These are phyloP conservation scores for Malthinus seriepunctatus DNA, from an alignment of 2,888 invertebrate genomes.

Conservation along the genomic window DNA sequence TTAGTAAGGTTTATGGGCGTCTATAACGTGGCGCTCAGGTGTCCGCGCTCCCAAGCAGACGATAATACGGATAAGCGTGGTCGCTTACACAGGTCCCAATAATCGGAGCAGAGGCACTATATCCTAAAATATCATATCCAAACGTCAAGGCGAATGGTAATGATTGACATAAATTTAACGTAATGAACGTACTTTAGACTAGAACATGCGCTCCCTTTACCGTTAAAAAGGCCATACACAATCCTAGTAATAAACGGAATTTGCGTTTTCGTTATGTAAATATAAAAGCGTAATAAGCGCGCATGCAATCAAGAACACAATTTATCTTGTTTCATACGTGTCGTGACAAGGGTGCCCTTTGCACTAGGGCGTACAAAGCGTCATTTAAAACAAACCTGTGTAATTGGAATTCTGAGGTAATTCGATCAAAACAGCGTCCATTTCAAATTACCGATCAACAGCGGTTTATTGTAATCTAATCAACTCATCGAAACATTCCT, in stretches of 20 bases:
- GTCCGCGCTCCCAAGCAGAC: constrained; percentile 52
- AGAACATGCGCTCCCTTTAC: constrained; percentile 18
- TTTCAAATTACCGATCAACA: constrained; percentile 25
- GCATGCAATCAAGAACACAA: constrained; percentile 40
- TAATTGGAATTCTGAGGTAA: constrained; percentile 35
- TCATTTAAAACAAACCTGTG: constrained; percentile 41
- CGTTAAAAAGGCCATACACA: constrained; percentile 31
- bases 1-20: constrained; percentile 37
- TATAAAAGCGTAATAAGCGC: constrained; percentile 36
- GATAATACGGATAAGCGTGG: constrained; percentile 56
- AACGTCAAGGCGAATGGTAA: constrained; percentile 55
- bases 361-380: constrained; percentile 40
- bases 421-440: constrained; percentile 31
- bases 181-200: constrained; percentile 52
- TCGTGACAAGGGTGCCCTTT: constrained; percentile 34
- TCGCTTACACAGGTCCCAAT: constrained; percentile 44
- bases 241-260: constrained; percentile 38
- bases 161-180: constrained; percentile 56
- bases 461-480: constrained; percentile 26
- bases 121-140: constrained; percentile 52
- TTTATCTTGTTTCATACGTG: constrained; percentile 43
- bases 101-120: constrained; percentile 45
- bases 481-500: constrained; percentile 25
- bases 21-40: constrained; percentile 50
- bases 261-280: constrained; percentile 39